phyloP scores from a whole-genome alignment of 2,888 invertebrate species.

The Colostygia pectinataria region DNA sequence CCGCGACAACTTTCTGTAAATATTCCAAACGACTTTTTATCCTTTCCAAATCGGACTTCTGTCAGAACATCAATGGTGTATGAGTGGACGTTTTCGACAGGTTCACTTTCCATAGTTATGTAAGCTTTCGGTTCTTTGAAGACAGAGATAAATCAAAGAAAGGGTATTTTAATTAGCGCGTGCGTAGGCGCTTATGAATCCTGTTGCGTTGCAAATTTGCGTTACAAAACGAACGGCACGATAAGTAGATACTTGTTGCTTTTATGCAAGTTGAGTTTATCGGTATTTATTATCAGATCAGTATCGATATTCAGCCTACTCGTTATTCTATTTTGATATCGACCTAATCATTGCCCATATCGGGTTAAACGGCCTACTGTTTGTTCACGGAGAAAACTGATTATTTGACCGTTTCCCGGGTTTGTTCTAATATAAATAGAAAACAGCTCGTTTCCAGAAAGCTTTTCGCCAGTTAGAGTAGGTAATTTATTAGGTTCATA shows the following conservation, averaged over 20 bases:
- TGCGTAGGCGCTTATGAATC: conserved; percentile 55
- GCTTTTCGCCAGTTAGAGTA: too few species aligned
- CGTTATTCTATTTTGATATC: conserved; percentile 23
- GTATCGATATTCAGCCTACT: conserved; percentile 31
- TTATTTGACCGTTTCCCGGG: conserved; percentile 6
- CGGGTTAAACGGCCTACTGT: conserved; percentile 7
- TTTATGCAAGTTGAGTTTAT: conserved; percentile 32
- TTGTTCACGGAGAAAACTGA: conserved; percentile 14
- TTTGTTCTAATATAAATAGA: conserved; percentile 2
- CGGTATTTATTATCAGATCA: conserved; percentile 29
- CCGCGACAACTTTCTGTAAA: conserved; percentile 75
- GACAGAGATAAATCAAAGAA: conserved; percentile 59
- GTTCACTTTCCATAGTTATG: conserved; percentile 74
- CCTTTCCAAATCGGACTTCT: conserved; percentile 71
- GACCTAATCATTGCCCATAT: conserved; percentile 18
- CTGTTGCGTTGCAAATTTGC: conserved; percentile 31
- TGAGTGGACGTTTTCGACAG: conserved; percentile 56
- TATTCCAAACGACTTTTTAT: conserved; percentile 72
- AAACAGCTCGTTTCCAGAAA: neutral
- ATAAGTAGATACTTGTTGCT: conserved; percentile 27
- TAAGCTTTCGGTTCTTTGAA: conserved; percentile 49
- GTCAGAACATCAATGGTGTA: conserved; percentile 70
- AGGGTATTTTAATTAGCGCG: conserved; percentile 62
- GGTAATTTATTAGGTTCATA: too few species aligned
- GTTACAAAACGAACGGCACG: conserved; percentile 26